Conservation (phyloP, 1,140 invertebrate genomes). For the Ganaspis sp. region DNA sequence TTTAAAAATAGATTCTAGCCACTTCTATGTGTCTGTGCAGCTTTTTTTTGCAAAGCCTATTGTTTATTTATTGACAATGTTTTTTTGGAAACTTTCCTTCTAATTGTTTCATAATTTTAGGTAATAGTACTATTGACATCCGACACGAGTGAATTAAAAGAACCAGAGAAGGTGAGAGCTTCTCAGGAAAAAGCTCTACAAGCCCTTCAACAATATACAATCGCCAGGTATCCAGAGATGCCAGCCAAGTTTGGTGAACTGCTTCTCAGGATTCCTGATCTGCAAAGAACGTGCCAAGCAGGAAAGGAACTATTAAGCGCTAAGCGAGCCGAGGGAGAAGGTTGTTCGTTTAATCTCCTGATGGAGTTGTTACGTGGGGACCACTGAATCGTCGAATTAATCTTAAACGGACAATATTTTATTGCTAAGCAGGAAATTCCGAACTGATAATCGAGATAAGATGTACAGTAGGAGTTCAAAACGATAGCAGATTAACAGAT, state of each 20-base stretch:
- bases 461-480: constrained; percentile 21
- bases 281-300: constrained; percentile 95
- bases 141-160: constrained; percentile 93
- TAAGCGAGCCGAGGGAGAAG: constrained; percentile 90
- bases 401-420: constrained; percentile 24
- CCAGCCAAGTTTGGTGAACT: constrained; percentile 97
- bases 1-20: too few species aligned
- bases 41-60: too few species aligned
- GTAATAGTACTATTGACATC: constrained; percentile 95
- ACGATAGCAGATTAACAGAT: constrained; percentile 27
- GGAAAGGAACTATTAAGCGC: constrained; percentile 93
- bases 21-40: too few species aligned
- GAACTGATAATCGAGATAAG: constrained; percentile 24
- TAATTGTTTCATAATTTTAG: too few species aligned
- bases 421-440: constrained; percentile 25
- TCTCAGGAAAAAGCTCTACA: constrained; percentile 96
- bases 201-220: constrained; percentile 93
- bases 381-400: constrained; percentile 80
- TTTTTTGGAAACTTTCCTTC: constrained; percentile 35
- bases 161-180: constrained; percentile 92
- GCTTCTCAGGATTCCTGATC: constrained; percentile 93
- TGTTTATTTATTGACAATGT: too few species aligned
- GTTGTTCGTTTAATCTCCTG: constrained; percentile 93
- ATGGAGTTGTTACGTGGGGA: constrained; percentile 96
- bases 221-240: constrained; percentile 92